Evolutionary conservation across 2,113 vertebrate species (phyloP).

Genomic region (Gnathochromis pfefferi): DNA sequence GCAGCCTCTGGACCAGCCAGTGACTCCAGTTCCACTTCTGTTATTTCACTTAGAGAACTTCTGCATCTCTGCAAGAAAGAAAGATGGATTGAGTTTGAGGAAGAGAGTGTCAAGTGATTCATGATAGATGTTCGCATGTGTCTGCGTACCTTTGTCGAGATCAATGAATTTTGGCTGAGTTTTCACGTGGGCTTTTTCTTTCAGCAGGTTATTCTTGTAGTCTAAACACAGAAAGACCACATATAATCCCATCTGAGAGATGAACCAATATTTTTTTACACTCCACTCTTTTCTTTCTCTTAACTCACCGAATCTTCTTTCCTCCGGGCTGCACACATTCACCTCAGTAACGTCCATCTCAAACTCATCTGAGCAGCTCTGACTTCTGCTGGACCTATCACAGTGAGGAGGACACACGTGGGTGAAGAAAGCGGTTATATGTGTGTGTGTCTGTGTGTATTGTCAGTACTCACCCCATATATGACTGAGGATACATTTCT

Average conservation of each 20-base stretch:
- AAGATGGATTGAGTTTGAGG: not conserved
- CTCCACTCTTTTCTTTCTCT: not conserved
- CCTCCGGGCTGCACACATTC: slow-evolving; percentile 67
- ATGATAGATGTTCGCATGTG: not conserved
- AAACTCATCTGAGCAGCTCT: slow-evolving; percentile 73
- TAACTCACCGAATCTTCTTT: slow-evolving; percentile 77
- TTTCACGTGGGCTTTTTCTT: slow-evolving; percentile 78
- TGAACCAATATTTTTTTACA: slow-evolving; percentile 24
- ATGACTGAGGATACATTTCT: slow-evolving; percentile 37
- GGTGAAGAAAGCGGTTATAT: not conserved
- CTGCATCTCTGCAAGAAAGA: slow-evolving; percentile 58
- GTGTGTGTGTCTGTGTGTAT: not conserved
- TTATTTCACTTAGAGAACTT: slow-evolving; percentile 62
- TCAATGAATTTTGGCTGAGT: slow-evolving; percentile 81
- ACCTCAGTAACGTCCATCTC: slow-evolving; percentile 71
- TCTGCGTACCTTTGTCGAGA: slow-evolving; percentile 81
- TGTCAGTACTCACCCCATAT: slow-evolving; percentile 35
- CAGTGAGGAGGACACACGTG: not conserved
- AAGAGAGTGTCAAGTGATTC: not conserved
- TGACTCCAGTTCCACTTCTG: not conserved
- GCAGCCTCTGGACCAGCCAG: slow-evolving; percentile 71
- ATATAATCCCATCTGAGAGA: not conserved
- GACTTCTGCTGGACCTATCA: slow-evolving; percentile 67
- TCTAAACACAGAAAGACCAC: slow-evolving; percentile 63
- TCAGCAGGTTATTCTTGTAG: slow-evolving; percentile 94